phyloP scores from a whole-genome alignment of 2,888 invertebrate genomes.

The Agrilus cyanescens region DNA sequence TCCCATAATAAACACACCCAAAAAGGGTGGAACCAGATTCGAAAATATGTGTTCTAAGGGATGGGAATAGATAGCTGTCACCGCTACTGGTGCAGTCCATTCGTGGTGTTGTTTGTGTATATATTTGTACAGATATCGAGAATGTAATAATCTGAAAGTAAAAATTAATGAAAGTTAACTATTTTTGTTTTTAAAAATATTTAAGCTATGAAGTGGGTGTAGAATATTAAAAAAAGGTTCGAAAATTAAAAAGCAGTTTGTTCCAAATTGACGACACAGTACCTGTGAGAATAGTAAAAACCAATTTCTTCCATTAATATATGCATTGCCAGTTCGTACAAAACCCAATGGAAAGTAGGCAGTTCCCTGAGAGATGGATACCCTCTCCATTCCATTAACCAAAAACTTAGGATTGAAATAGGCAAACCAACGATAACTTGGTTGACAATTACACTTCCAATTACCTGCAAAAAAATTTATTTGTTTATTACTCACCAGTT shows the following conservation, averaged over 20 bases:
- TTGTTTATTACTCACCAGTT: neutral
- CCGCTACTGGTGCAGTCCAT: constrained; percentile 80
- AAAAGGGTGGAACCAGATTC: constrained; percentile 62
- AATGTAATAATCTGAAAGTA: constrained; percentile 55
- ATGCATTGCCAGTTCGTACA: constrained; percentile 60
- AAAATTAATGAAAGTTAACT: constrained; percentile 6
- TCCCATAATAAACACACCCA: constrained; percentile 62
- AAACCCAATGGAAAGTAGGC: constrained; percentile 67
- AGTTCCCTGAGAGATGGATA: constrained; percentile 52
- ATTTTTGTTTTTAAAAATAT: neutral
- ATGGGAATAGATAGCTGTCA: constrained; percentile 70
- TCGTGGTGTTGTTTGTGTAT: constrained; percentile 82
- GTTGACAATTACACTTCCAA: constrained; percentile 59
- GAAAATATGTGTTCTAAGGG: constrained; percentile 67
- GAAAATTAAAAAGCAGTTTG: no score
- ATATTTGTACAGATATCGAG: constrained; percentile 60
- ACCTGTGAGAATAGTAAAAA: constrained; percentile 78
- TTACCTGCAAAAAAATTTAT: constrained; percentile 39
- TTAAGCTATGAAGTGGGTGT: no score
- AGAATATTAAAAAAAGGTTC: no score
- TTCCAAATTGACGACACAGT: no score
- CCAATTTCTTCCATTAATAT: constrained; percentile 67
- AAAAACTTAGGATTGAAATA: constrained; percentile 47
- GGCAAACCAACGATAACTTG: constrained; percentile 61
- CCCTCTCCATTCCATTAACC: constrained; percentile 54